Evolutionary conservation across 2,113 vertebrate genomes (phyloP).

Genomic region (Acrocephalus kingi): DNA sequence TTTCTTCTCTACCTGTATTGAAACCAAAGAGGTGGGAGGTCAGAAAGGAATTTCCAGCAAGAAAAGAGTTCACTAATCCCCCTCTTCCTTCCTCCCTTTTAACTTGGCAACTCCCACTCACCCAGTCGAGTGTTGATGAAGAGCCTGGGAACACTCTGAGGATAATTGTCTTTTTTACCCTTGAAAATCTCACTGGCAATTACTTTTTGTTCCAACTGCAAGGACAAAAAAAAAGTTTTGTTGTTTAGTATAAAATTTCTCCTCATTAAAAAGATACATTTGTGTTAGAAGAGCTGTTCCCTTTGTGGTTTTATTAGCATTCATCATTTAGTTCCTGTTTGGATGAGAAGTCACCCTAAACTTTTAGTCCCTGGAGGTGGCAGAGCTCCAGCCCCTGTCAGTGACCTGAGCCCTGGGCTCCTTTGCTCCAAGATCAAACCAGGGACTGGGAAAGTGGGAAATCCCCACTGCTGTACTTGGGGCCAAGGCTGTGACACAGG

Average conservation of each 20-base stretch:
- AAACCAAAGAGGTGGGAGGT: not conserved
- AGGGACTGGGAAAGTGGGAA: not conserved
- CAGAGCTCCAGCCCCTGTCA: not conserved
- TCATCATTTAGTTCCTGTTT: not conserved
- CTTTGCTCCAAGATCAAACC: not conserved
- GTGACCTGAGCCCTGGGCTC: not conserved
- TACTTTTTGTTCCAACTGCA: slow-evolving; percentile 93
- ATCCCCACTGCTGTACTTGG: not conserved
- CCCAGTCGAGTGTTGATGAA: slow-evolving; percentile 92
- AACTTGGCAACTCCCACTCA: slow-evolving; percentile 63
- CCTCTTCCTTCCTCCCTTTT: not conserved
- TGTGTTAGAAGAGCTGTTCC: not conserved
- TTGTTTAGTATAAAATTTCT: not conserved
- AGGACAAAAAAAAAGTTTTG: not conserved
- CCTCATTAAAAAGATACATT: not conserved
- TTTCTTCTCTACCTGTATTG: slow-evolving; percentile 85
- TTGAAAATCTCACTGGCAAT: slow-evolving; percentile 97
- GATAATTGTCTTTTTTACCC: slow-evolving; percentile 98
- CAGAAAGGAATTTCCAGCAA: not conserved
- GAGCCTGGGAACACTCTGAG: slow-evolving; percentile 94
- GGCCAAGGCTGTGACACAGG: not conserved
- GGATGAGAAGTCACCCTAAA: not conserved
- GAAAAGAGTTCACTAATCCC: not conserved
- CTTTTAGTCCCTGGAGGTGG: not conserved
- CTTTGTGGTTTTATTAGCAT: not conserved